Evolutionary conservation across 2,797 vertebrate species (phyloP), one percentile per base, ranked within the genome.

Genomic region (Oceanodroma leucorhoa): DNA sequence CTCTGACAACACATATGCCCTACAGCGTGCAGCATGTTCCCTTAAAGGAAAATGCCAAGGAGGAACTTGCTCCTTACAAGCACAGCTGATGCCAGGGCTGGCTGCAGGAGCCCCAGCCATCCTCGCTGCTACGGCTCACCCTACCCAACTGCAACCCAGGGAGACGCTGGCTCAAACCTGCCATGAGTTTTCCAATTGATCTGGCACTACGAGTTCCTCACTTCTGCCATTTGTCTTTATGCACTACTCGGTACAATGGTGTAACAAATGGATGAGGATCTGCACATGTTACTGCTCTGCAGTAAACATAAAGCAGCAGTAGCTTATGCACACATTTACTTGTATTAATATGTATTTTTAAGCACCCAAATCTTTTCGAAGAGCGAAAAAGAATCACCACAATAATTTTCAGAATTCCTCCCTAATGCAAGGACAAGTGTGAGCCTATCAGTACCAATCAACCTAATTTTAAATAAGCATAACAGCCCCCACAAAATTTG

Each of bases 321-420:
- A 89, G 54, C 21, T 15, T 29, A 70, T 32, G 26, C 36, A n/a
- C 34, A 73, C 6, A 5, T 53, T 40, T 41, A 72, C 27, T 38
- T 50, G 5, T 10, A 62, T 40, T 64, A 46, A n/a, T 12, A 21
- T 0, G 0, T 24, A 41, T 32, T 29, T 94, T 78, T 60, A 82
- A 72, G 43, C 26, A 82, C 14, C 26, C 43, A 30, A 30, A 57
- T 26, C 8, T 41, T 87, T 69, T 51, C 14, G 13, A 91, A 69
- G 38, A 62, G 11, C 26, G 29, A 73, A 60, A 73, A 82, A 54
- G 41, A 36, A 85, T 51, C 26, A 69, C 67, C 18, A 26, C 32
- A 32, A 58, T 32, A 7, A 62, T 60, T 80, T 89, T 55, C 80
- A 89, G 80, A 94, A 94, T 71, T 83, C 64, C 38, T 79, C 23